Conservation (phyloP, 2,113 vertebrate genomes). For the Melanerpes formicivorus region DNA sequence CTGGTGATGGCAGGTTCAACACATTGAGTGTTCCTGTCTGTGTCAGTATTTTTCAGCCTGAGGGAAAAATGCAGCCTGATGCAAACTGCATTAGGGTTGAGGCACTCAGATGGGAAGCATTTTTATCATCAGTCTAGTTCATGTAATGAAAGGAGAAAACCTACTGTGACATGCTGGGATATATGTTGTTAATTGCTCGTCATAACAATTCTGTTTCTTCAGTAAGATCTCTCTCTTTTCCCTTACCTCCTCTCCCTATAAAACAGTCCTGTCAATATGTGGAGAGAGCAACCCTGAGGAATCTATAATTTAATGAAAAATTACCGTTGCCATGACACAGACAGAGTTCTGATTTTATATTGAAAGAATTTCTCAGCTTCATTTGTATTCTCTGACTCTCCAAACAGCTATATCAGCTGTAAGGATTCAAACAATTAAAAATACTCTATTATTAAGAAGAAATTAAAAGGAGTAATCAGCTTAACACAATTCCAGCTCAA, state of each 20-base stretch:
- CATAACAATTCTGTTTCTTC: conserved; percentile 24
- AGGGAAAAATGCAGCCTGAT: neutral
- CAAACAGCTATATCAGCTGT: neutral
- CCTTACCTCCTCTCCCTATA: conserved; percentile 61
- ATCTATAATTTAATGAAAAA: conserved; percentile 55
- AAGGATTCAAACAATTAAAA: conserved; percentile 53
- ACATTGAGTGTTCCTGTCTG: neutral
- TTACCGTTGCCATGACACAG: conserved; percentile 75
- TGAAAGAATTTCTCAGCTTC: conserved; percentile 15
- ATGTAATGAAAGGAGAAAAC: conserved; percentile 38
- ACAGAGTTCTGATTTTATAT: neutral
- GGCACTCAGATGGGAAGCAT: neutral
- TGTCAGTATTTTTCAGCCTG: conserved; percentile 40
- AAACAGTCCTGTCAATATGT: conserved; percentile 77
- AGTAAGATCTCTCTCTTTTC: conserved; percentile 32
- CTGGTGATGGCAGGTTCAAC: conserved; percentile 12
- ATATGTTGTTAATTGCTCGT: conserved; percentile 54
- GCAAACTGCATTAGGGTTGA: neutral
- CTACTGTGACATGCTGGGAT: conserved; percentile 47
- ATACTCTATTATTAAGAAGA: neutral
- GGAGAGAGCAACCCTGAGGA: conserved; percentile 65
- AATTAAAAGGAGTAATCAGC: conserved; percentile 33
- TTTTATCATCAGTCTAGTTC: conserved; percentile 45
- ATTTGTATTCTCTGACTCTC: neutral
- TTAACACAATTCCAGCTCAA: conserved; percentile 23